Evolutionary conservation across 2,113 vertebrate genomes (phyloP).

Genomic region (Podarcis cretensis): DNA sequence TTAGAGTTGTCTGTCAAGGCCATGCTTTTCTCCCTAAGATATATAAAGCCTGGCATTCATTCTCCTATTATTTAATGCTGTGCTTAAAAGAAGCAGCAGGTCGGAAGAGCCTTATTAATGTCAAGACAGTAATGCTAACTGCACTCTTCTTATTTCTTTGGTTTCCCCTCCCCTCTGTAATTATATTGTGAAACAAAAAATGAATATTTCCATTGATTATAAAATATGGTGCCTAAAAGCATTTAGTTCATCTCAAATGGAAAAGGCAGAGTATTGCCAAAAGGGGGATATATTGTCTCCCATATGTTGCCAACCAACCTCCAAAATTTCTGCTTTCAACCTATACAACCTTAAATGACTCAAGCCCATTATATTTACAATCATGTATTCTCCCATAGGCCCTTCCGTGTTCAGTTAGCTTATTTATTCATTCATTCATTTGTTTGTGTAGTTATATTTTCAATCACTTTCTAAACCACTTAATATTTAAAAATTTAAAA

Average conservation of each 20-base stretch:
- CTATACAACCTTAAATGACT: neutral
- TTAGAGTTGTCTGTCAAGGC: neutral
- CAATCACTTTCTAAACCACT: too few species aligned
- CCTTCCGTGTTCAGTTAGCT: too few species aligned
- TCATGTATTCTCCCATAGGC: neutral
- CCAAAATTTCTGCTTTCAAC: neutral
- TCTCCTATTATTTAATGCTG: neutral
- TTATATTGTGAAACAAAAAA: neutral
- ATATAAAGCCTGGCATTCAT: neutral
- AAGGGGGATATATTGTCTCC: neutral
- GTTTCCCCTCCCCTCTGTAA: fast-evolving
- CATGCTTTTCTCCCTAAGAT: neutral
- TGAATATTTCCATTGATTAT: neutral
- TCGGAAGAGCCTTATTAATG: neutral
- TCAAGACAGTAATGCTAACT: fast-evolving
- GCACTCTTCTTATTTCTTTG: neutral
- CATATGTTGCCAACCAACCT: neutral
- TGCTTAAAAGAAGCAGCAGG: neutral
- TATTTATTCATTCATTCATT: too few species aligned
- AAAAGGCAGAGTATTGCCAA: neutral
- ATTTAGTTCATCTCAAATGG: neutral
- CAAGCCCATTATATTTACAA: neutral
- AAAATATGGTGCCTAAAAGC: neutral
- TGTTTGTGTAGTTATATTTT: too few species aligned
- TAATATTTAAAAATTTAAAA: too few species aligned